phyloP scores from a whole-genome alignment of 2,797 vertebrate genomes.

The Chloroceryle amazona region DNA sequence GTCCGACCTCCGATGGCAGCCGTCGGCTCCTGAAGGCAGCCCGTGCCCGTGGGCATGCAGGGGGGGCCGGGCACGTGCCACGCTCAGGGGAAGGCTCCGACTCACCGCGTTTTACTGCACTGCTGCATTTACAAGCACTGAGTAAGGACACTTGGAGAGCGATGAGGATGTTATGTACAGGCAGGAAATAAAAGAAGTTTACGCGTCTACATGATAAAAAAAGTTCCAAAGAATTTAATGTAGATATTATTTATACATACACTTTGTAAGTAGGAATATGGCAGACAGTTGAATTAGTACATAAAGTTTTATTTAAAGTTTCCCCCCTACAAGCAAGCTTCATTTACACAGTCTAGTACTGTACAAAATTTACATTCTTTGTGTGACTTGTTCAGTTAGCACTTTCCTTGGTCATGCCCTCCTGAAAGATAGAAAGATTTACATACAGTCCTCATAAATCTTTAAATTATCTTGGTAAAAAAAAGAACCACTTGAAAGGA shows the following conservation, averaged over 20 bases:
- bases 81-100: rapidly evolving
- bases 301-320: constrained; percentile 91
- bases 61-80: background rate
- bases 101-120: rapidly evolving
- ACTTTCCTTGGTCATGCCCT: constrained; percentile 83
- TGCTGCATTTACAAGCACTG: background rate
- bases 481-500: constrained; percentile 80
- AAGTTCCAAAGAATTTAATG: constrained; percentile 70
- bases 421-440: constrained; percentile 85
- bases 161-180: background rate
- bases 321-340: constrained; percentile 88
- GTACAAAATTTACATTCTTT: constrained; percentile 89
- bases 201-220: constrained; percentile 64
- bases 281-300: constrained; percentile 82
- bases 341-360: constrained; percentile 88
- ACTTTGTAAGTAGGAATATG: constrained; percentile 73
- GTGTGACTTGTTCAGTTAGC: constrained; percentile 80
- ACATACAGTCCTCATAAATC: constrained; percentile 81
- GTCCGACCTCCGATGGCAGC: rapidly evolving
- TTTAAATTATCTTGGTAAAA: constrained; percentile 79
- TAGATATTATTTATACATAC: constrained; percentile 72
- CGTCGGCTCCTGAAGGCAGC: background rate
- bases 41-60: background rate
- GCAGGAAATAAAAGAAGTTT: constrained; percentile 49
- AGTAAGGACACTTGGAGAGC: background rate